Evolutionary conservation across 2,888 invertebrate species (phyloP).

Genomic region (Hermaeophaga mercurialis): DNA sequence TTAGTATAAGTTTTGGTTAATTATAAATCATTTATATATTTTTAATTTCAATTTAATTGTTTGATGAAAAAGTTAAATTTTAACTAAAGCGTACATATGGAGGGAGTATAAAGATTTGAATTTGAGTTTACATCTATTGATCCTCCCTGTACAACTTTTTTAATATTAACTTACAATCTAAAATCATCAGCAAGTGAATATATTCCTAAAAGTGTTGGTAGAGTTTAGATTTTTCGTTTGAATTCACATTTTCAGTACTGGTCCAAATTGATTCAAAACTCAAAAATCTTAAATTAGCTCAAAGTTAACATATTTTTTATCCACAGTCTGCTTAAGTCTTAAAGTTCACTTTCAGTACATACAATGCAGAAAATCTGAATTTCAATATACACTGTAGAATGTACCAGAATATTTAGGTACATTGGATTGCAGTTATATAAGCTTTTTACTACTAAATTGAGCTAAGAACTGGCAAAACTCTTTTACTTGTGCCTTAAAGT

Average conservation of each 20-base stretch:
- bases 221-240: conserved; percentile 14
- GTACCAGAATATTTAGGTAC: too few relatives aligned
- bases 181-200: conserved; percentile 41
- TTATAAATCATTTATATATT: too few relatives aligned
- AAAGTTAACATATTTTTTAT: conserved; percentile 41
- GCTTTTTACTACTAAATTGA: neutral
- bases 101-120: neutral
- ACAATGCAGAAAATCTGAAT: neutral
- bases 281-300: conserved; percentile 35
- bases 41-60: too few relatives aligned
- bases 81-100: neutral
- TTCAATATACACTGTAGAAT: too few relatives aligned
- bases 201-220: conserved; percentile 31
- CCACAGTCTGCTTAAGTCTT: conserved; percentile 5
- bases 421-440: too few relatives aligned
- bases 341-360: conserved; percentile 12
- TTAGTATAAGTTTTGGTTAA: too few relatives aligned
- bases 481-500: conserved; percentile 2
- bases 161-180: conserved; percentile 40
- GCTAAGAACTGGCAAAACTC: conserved; percentile 4
- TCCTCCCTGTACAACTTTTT: conserved; percentile 2
- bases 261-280: conserved; percentile 34
- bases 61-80: too few relatives aligned
- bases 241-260: conserved; percentile 18
- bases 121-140: conserved; percentile 4